Percentiles rank a stretch among this genome's conserved stretches.
phyloP scores from a whole-genome alignment of 2,113 vertebrate species.

The Atherinomorus stipes region DNA sequence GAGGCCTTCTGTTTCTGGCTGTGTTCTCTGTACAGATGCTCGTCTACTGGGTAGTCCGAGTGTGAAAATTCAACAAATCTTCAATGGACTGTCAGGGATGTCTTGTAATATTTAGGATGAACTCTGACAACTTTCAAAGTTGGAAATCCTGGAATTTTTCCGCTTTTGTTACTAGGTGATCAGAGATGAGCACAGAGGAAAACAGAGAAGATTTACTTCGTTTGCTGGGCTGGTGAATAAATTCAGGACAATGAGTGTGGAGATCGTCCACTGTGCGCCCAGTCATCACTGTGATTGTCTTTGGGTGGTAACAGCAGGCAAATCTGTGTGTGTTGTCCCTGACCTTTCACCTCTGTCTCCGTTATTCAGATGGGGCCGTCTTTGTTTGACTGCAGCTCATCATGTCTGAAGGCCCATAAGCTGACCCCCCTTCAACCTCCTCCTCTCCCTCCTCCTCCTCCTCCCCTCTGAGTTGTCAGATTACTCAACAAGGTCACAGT shows the following conservation, averaged over 20 bases:
- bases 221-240: conserved; percentile 22
- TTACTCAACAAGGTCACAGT: conserved; percentile 38
- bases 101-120: too few species aligned
- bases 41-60: not conserved
- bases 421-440: conserved; percentile 4
- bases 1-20: too few species aligned
- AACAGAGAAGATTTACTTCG: too few species aligned
- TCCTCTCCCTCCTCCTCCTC: too few species aligned
- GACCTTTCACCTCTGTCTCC: conserved; percentile 62
- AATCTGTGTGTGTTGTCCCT: conserved; percentile 25
- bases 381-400: conserved; percentile 50
- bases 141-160: too few species aligned
- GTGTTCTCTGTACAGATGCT: not conserved
- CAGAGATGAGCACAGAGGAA: too few species aligned
- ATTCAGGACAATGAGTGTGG: conserved; percentile 59
- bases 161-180: too few species aligned
- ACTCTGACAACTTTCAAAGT: too few species aligned
- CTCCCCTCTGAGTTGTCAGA: conserved; percentile 2
- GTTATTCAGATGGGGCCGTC: conserved; percentile 63
- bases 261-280: conserved; percentile 36
- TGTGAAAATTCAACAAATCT: not conserved
- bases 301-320: conserved; percentile 51
- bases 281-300: conserved; percentile 48
- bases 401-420: conserved; percentile 24
- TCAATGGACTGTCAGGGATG: not conserved